Conservation (phyloP, 2,888 invertebrate species). For the Agriopis marginaria region DNA sequence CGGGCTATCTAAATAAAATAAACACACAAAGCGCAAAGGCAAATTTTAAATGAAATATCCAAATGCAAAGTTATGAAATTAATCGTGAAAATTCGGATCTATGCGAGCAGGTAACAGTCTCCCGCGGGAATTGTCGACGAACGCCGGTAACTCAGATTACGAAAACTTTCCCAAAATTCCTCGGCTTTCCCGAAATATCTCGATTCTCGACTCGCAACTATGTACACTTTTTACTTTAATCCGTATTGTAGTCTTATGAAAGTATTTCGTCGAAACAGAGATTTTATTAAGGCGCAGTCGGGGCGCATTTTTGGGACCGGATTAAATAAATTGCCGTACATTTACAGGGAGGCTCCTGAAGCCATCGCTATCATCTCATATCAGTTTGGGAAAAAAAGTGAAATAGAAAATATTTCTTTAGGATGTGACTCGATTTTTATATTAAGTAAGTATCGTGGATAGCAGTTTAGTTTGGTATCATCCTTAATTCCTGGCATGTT, state of each 20-base stretch:
- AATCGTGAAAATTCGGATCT: constrained; percentile 61
- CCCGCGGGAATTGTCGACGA: constrained; percentile 57
- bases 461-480: neutral
- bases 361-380: constrained; percentile 31
- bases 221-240: constrained; percentile 59
- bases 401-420: constrained; percentile 28
- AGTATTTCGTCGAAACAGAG: constrained; percentile 48
- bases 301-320: constrained; percentile 31
- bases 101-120: constrained; percentile 56
- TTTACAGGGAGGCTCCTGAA: constrained; percentile 30
- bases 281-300: constrained; percentile 29
- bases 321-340: constrained; percentile 40
- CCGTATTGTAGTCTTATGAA: constrained; percentile 52
- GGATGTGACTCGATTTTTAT: constrained; percentile 12
- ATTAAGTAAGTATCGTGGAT: neutral
- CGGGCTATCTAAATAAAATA: no score
- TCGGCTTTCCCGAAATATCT: constrained; percentile 47
- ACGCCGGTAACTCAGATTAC: constrained; percentile 65
- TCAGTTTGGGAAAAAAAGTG: constrained; percentile 31
- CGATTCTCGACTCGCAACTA: constrained; percentile 50
- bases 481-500: neutral
- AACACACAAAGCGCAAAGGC: constrained; percentile 12
- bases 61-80: constrained; percentile 66
- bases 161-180: constrained; percentile 57
- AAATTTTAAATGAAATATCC: constrained; percentile 57